These are phyloP conservation scores for Physella acuta DNA, from an alignment of 1,140 invertebrate species.

Conservation along the genomic window DNA sequence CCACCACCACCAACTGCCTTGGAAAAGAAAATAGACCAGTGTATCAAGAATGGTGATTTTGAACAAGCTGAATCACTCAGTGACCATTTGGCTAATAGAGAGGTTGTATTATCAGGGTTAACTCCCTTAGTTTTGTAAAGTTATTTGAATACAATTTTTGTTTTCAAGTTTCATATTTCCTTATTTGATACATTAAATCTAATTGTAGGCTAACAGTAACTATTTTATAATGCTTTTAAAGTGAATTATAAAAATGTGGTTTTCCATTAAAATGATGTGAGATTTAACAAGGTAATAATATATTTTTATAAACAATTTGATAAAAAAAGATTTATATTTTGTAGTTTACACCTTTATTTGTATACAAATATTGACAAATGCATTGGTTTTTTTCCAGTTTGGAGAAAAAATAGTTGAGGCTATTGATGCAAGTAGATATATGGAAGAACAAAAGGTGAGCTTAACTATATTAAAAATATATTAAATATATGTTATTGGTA, in stretches of 20 bases:
- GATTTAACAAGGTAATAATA: not conserved
- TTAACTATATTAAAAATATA: not conserved
- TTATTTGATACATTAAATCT: not conserved
- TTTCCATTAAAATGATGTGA: not conserved
- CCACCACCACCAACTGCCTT: slow-evolving; percentile 38
- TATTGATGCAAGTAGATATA: slow-evolving; percentile 41
- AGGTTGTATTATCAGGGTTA: slow-evolving; percentile 34
- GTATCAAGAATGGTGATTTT: slow-evolving; percentile 38
- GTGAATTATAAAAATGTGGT: not conserved
- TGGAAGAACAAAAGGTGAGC: slow-evolving; percentile 33
- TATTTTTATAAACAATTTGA: not conserved
- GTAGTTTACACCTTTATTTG: slow-evolving; percentile 23
- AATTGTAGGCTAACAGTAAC: not conserved
- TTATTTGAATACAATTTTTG: not conserved
- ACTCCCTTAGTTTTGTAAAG: not conserved
- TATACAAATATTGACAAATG: too few species aligned
- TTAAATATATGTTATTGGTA: not conserved
- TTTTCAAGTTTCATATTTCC: not conserved
- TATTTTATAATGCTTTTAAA: not conserved
- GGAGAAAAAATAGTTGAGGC: slow-evolving; percentile 43
- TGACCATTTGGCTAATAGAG: slow-evolving; percentile 45
- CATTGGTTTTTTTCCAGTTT: slow-evolving; percentile 34
- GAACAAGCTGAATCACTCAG: slow-evolving; percentile 42
- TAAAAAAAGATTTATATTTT: not conserved
- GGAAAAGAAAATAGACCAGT: slow-evolving; percentile 40